A percentile compares a stretch with the other conserved stretches of the same genome.
Evolutionary conservation across 2,113 vertebrate genomes (phyloP).

Genomic region (Vidua macroura): DNA sequence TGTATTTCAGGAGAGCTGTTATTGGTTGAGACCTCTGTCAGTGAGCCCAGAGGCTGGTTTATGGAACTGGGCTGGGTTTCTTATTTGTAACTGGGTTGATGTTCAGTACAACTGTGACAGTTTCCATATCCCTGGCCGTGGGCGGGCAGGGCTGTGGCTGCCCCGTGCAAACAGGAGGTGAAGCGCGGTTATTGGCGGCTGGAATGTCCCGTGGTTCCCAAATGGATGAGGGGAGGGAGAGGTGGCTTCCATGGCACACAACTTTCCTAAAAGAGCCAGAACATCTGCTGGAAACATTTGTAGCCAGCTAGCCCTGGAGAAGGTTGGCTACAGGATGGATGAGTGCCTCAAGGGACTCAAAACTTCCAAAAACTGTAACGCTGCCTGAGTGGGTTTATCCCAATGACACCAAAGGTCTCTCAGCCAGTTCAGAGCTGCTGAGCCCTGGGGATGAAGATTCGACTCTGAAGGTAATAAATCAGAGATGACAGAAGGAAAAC

Average conservation of each 20-base stretch:
- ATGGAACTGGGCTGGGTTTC: background rate
- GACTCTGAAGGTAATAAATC: constrained; percentile 4
- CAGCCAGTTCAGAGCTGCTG: background rate
- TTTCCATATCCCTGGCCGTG: background rate
- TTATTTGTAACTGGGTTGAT: background rate
- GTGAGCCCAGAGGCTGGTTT: background rate
- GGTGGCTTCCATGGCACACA: background rate
- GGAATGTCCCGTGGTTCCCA: rapidly evolving
- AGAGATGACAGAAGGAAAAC: background rate
- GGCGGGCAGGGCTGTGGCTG: background rate
- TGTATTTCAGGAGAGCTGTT: background rate
- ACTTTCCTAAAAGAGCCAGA: background rate
- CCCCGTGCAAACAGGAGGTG: rapidly evolving
- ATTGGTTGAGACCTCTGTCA: background rate
- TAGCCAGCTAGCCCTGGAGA: background rate
- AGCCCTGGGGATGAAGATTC: background rate
- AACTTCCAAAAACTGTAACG: background rate
- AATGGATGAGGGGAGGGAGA: background rate
- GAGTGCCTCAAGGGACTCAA: background rate
- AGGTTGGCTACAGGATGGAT: background rate
- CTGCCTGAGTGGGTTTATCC: background rate
- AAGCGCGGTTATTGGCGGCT: rapidly evolving
- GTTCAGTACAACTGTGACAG: background rate
- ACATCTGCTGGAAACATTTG: background rate
- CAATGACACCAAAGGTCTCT: background rate